Base-by-base conservation (phyloP, 2,888 invertebrate genomes). In the Andrena bucephala region DNA sequence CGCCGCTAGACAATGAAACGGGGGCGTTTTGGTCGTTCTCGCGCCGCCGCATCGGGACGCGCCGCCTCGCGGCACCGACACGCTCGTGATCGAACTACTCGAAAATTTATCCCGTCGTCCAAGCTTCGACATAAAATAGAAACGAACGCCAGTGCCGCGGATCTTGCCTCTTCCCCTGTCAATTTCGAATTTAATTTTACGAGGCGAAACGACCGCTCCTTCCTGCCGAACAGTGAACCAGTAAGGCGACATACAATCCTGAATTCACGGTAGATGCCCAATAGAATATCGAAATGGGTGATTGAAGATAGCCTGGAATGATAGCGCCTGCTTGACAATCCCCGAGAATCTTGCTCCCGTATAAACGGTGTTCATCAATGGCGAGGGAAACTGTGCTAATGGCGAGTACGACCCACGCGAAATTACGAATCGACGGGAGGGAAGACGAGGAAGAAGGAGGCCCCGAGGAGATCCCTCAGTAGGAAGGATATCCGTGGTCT, bases 1-100 rank as follows among this genome's bases (percentile, higher is more conserved):
- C 87, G 85, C 88, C 85, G 89, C 89, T 92, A 92, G 91, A 93
- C 93, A 93, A 93, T 93, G 92, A 91, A 87, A 91, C 92, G 93
- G 92, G 91, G 93, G 93, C 93, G 93, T 92, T 89, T 90, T 90
- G 89, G 87, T 87, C 83, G 88, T 90, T 91, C 90, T 90, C 90
- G 84, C 77, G 70, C 74, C 81, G 88, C 60, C 81, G 82, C 70
- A 54, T 75, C 80, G 79, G 68, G 65, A 78, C 78, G 59, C 71
- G 54, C 59, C 24, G 52, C 50, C 50, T 27, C 42, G 60, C 50
- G 60, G 27, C 60, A n/a, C 8, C 59, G 66, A 63, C 65, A 65
- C 67, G 66, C 81, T 72, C 83, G 63, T 50, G 75, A 77, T 71
- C 77, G 36, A 42, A 81, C 79, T 62, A 42, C 77, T 74, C 71